Evolutionary conservation across 1,140 invertebrate genomes (phyloP), one percentile per base, ranked within the genome.

Genomic region (Cataglyphis hispanica): DNA sequence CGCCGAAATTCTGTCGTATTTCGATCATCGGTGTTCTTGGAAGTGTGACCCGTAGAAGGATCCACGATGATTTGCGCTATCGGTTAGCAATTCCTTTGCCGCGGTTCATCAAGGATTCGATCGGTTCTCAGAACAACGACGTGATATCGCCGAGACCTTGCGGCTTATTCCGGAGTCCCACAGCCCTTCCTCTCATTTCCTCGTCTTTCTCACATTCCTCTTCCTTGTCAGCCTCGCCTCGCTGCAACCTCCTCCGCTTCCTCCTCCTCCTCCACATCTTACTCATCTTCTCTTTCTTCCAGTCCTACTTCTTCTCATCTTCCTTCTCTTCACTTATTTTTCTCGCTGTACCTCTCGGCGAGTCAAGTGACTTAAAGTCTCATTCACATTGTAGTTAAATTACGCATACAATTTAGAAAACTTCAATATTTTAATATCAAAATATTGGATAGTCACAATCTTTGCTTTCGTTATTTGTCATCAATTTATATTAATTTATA

Each of bases 111-210:
- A 63, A 86, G 53, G 63, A 87, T 86, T 43, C 90, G 90, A 93
- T 92, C 90, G 89, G 86, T 93, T 92, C 92, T 77, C 91, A 89
- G 88, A 91, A 88, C 88, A 91, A 92, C 90, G 84, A 46, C 74
- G 25, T 31, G 76, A 85, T 90, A 88, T 46, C 85, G 87, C 87
- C 80, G 75, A 89, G 88, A 83, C 74, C 78, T 89, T 86, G 87
- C 87, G 81, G 40, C 74, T 86, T 81, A 64, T 56, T 64, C 61
- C 40, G 40, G 27, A 64, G 70, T 78, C 61, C 25, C 74, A 64
- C 50, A 75, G 27, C 87, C 74, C 88, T 87, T 80, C 85, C 89
- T 86, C 75, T 84, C 31, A 67, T 74, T 64, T 87, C 88, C 83
- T 90, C 89, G 78, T 89, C 80, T 87, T 56, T 85, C 81, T 84